Conservation (phyloP, 2,888 invertebrate genomes). For the Temnothorax rugatulus region DNA sequence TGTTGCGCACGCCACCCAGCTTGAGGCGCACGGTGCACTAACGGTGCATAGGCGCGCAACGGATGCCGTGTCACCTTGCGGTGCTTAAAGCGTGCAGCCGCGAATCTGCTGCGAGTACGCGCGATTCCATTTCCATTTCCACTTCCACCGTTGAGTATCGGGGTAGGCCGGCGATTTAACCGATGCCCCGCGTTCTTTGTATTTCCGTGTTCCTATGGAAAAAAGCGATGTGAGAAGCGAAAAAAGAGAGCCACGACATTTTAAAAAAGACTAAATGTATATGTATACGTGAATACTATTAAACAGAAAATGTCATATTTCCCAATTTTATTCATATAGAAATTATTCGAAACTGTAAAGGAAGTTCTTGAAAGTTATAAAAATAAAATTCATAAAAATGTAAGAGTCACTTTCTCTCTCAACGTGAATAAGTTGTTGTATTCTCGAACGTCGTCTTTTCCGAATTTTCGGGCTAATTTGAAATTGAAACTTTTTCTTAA, state of each 20-base stretch:
- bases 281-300: background rate
- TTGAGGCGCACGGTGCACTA: constrained; percentile 11
- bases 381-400: background rate
- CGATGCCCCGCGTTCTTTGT: background rate
- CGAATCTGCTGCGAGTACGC: constrained; percentile 32
- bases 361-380: background rate
- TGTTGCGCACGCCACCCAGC: constrained; percentile 5
- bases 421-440: background rate
- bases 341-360: background rate
- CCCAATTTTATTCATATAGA: background rate
- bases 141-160: constrained; percentile 22
- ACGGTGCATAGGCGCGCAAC: constrained; percentile 53
- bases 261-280: background rate
- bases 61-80: constrained; percentile 58
- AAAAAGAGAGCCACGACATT: too few relatives aligned
- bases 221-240: background rate
- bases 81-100: constrained; percentile 43
- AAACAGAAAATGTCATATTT: background rate
- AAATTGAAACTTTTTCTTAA: background rate
- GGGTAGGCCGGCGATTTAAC: background rate
- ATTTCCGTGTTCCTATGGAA: background rate
- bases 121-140: constrained; percentile 45
- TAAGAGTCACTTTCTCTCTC: background rate
- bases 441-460: background rate
- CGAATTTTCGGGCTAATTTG: background rate